Evolutionary conservation across 2,888 invertebrate genomes (phyloP).

Genomic region (Philaethria dido): DNA sequence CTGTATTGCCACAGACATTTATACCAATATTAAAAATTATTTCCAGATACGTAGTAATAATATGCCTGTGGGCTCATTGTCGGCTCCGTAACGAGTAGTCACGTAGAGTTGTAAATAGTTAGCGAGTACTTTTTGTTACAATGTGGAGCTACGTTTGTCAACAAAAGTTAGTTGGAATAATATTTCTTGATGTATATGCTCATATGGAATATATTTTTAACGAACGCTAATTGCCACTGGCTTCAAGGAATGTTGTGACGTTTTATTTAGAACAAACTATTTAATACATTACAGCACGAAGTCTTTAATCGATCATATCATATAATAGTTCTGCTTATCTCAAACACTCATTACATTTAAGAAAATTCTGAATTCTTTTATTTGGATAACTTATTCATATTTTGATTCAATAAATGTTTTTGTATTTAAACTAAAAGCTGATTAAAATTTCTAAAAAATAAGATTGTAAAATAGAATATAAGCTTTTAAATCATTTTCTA

Average conservation of each 20-base stretch:
- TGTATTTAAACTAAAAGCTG: background rate
- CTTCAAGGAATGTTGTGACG: background rate
- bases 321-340: background rate
- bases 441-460: background rate
- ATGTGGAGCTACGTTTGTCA: background rate
- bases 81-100: slow-evolving; percentile 30
- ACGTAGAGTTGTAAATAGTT: slow-evolving; percentile 22
- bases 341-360: background rate
- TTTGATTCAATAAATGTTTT: too few species aligned
- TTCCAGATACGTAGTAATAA: background rate
- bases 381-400: background rate
- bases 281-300: background rate
- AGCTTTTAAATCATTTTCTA: slow-evolving; percentile 24
- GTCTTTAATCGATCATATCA: background rate
- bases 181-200: slow-evolving; percentile 9
- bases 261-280: background rate
- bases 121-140: background rate
- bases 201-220: slow-evolving; percentile 10
- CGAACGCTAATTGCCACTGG: background rate
- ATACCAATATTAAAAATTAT: slow-evolving; percentile 16
- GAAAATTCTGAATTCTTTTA: background rate
- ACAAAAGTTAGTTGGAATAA: background rate
- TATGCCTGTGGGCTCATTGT: background rate
- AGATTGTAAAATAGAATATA: slow-evolving; percentile 12
- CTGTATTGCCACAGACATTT: background rate